A percentile compares a stretch with the other conserved stretches of the same genome.
Evolutionary conservation across 2,888 invertebrate species (phyloP).

Genomic region (Marasmarcha lunaedactyla): DNA sequence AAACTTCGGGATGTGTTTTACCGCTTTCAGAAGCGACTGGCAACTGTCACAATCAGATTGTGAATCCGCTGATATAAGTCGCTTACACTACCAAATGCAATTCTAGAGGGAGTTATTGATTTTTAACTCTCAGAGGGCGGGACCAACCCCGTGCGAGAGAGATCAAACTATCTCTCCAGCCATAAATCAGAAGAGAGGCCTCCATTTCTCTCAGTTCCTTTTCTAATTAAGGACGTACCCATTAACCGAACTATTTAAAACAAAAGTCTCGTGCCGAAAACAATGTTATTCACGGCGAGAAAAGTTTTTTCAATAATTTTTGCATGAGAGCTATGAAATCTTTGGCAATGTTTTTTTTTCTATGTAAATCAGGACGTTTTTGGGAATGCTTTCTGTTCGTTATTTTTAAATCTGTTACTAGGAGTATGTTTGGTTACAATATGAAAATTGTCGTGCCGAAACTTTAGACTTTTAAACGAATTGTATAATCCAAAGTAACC

Average conservation of each 20-base stretch:
- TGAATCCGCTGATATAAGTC: neutral
- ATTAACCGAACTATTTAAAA: conserved; percentile 67
- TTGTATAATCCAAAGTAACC: too few relatives aligned
- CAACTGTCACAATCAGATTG: neutral
- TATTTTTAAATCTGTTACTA: too few relatives aligned
- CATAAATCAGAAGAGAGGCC: conserved; percentile 63
- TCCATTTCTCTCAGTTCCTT: conserved; percentile 50
- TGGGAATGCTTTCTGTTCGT: too few relatives aligned
- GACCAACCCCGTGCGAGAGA: conserved; percentile 62
- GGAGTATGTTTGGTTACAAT: too few relatives aligned
- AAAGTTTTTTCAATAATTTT: conserved; percentile 52
- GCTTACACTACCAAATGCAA: conserved; percentile 44
- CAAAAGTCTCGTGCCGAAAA: conserved; percentile 35
- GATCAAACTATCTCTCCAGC: conserved; percentile 61
- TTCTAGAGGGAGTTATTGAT: conserved; percentile 68
- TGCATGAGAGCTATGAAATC: conserved; percentile 34
- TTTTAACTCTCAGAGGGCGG: conserved; percentile 65
- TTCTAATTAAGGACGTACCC: conserved; percentile 67
- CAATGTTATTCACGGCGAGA: conserved; percentile 17
- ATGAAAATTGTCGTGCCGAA: too few relatives aligned
- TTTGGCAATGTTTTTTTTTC: conserved; percentile 9
- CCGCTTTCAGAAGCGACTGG: neutral
- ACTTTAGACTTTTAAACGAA: too few relatives aligned
- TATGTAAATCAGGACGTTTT: too few relatives aligned
- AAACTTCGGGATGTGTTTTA: too few relatives aligned